These are phyloP conservation scores for Eupithecia subfuscata DNA, from an alignment of 2,888 invertebrate genomes.

Conservation along the genomic window DNA sequence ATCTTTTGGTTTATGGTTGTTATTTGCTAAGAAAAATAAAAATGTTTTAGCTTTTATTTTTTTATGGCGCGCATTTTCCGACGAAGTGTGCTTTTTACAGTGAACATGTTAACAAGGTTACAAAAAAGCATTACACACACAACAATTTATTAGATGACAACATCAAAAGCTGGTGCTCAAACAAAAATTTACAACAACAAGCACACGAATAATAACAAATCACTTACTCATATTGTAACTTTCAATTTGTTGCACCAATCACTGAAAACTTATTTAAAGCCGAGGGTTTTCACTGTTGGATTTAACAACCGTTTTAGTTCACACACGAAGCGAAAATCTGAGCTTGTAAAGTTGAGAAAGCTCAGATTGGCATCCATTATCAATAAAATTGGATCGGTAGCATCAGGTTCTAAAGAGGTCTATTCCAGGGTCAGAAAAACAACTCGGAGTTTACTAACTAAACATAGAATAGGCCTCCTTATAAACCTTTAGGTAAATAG, in stretches of 20 bases:
- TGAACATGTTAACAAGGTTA: neutral
- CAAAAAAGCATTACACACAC: slow-evolving; percentile 4
- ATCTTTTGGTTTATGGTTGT: slow-evolving; percentile 16
- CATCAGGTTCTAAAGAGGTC: neutral
- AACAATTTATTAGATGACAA: neutral
- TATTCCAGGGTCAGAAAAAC: neutral
- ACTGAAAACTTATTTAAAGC: slow-evolving; percentile 14
- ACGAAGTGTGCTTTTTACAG: neutral
- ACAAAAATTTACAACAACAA: slow-evolving; percentile 20
- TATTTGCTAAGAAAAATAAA: slow-evolving; percentile 1
- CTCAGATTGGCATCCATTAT: neutral
- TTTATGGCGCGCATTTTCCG: neutral
- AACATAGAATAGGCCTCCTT: neutral
- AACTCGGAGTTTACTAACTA: neutral
- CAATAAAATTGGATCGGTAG: neutral
- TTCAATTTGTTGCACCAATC: slow-evolving; percentile 17
- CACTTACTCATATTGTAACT: slow-evolving; percentile 32
- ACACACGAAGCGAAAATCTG: slow-evolving; percentile 9
- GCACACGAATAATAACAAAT: slow-evolving; percentile 22
- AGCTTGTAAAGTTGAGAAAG: slow-evolving; percentile 3
- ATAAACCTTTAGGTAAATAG: neutral
- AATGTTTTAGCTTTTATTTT: slow-evolving; percentile 1
- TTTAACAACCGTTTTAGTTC: slow-evolving; percentile 20
- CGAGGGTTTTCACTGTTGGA: neutral
- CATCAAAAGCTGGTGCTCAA: slow-evolving; percentile 14